phyloP scores from a whole-genome alignment of 64 coral and sea anemone genomes.

The Stichodactyla mertensii region DNA sequence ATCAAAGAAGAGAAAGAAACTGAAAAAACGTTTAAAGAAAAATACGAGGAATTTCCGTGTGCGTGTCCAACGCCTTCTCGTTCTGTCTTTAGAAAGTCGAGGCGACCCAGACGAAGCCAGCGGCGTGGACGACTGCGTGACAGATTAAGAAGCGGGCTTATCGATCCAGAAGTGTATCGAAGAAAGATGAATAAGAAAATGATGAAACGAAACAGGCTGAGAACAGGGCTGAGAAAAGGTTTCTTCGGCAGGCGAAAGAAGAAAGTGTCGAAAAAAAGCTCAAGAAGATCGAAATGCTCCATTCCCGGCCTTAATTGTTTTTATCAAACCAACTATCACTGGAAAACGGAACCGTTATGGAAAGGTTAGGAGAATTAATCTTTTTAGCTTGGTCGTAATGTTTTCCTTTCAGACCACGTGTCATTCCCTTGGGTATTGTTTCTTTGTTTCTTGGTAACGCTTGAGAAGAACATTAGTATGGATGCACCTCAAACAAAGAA shows the following conservation, averaged over 20 bases:
- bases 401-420: no score
- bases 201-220: background rate
- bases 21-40: slow-evolving; percentile 29
- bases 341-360: slow-evolving; percentile 74
- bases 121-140: background rate
- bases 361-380: slow-evolving; percentile 39
- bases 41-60: slow-evolving; percentile 65
- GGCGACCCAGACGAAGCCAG: background rate
- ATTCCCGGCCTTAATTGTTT: slow-evolving; percentile 71
- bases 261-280: slow-evolving; percentile 43
- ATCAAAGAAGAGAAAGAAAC: slow-evolving; percentile 46
- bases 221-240: background rate
- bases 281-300: slow-evolving; percentile 45
- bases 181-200: background rate
- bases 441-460: no score
- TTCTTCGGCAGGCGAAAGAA: background rate
- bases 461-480: no score
- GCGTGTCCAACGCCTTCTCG: slow-evolving; percentile 6
- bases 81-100: background rate
- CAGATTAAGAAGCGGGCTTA: background rate
- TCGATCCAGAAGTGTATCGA: background rate
- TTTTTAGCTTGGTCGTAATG: no score
- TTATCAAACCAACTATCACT: slow-evolving; percentile 75
- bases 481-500: no score
- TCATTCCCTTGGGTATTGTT: no score